Percentiles rank a stretch among this genome's conserved stretches.
Evolutionary conservation across 2,113 vertebrate genomes (phyloP).

Genomic region (Haplochromis burtoni): DNA sequence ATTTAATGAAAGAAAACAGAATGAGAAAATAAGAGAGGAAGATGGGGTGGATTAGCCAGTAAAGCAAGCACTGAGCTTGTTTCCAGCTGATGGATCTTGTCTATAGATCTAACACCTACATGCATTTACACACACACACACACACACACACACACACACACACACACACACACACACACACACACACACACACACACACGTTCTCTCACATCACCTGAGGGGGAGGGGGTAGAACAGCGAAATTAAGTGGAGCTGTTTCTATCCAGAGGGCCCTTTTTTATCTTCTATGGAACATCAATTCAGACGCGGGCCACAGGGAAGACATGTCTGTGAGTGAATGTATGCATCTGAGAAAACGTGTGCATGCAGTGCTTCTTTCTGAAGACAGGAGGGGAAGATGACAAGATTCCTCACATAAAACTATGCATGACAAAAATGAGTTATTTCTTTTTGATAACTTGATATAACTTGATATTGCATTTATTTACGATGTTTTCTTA

Average conservation of each 20-base stretch:
- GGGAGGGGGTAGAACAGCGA: neutral
- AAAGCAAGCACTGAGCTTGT: conserved; percentile 4
- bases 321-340: neutral
- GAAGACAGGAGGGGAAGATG: neutral
- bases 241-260: conserved; percentile 49
- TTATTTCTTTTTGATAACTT: neutral
- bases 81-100: conserved; percentile 39
- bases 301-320: conserved; percentile 36
- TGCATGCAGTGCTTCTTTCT: neutral
- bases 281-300: conserved; percentile 47
- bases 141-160: neutral
- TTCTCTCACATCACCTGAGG: neutral
- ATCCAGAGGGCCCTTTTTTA: conserved; percentile 39
- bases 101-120: conserved; percentile 1
- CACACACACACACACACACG: neutral
- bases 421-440: neutral
- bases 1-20: conserved; percentile 6
- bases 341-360: neutral
- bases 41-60: neutral
- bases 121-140: neutral
- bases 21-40: conserved; percentile 1
- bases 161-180: neutral
- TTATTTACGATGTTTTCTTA: neutral
- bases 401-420: neutral
- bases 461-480: neutral